phyloP scores from a whole-genome alignment of 2,797 vertebrate species.

The Alectoris magna region DNA sequence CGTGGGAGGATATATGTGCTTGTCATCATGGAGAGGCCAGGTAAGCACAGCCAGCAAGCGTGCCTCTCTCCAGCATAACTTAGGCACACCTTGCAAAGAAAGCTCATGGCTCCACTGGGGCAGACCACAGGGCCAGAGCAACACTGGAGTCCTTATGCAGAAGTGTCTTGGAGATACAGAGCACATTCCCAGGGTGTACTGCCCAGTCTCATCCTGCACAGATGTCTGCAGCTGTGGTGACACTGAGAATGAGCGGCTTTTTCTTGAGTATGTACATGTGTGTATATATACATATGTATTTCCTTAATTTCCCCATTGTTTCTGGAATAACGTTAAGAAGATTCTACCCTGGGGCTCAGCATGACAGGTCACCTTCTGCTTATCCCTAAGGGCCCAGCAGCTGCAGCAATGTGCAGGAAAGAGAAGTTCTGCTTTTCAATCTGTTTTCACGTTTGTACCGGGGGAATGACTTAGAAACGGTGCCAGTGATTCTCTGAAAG shows the following conservation, averaged over 20 bases:
- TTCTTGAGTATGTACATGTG: too few species aligned
- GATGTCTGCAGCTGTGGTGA: neutral
- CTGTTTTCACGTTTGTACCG: neutral
- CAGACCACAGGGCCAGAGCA: neutral
- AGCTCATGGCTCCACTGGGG: neutral
- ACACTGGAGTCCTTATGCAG: neutral
- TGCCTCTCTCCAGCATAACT: neutral
- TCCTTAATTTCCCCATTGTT: neutral
- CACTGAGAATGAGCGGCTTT: neutral
- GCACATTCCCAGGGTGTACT: neutral
- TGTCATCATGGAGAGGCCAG: neutral
- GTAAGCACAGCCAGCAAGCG: neutral
- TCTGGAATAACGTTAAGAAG: neutral
- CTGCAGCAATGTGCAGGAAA: neutral
- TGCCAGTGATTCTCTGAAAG: neutral
- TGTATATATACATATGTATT: too few species aligned
- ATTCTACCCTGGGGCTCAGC: neutral
- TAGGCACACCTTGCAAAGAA: neutral
- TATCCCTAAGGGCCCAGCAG: neutral
- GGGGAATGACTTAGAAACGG: too few species aligned
- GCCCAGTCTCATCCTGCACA: neutral
- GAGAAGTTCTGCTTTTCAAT: fast-evolving
- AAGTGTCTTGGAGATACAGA: neutral
- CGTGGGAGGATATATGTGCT: neutral
- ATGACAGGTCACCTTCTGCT: neutral